Conservation (phyloP, 2,888 invertebrate genomes). For the Sminthurinus aureus region DNA sequence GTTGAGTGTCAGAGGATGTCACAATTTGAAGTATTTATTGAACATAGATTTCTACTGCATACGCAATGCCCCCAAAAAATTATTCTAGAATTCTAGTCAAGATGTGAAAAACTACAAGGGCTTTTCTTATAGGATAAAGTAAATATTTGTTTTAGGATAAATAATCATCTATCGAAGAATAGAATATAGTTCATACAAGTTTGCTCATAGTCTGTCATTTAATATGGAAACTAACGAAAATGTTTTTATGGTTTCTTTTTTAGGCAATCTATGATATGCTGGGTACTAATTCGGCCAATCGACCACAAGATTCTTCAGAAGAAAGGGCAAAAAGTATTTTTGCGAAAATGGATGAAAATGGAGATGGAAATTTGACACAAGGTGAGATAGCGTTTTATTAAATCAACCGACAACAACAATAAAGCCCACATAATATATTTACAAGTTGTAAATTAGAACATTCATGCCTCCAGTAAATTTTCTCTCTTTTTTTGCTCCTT, state of each 20-base stretch:
- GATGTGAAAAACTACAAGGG: not conserved
- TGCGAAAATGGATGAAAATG: conserved; percentile 98
- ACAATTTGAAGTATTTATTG: not conserved
- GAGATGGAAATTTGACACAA: conserved; percentile 94
- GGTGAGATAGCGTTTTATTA: conserved; percentile 65
- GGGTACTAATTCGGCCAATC: conserved; percentile 93
- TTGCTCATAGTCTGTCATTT: not conserved
- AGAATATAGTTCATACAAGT: not conserved
- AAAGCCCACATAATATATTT: no score
- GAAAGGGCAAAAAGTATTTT: conserved; percentile 99
- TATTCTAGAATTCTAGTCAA: not conserved
- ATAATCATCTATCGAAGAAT: not conserved
- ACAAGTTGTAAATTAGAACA: no score
- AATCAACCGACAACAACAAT: no score
- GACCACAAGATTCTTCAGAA: conserved; percentile 95
- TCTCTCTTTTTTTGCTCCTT: not conserved
- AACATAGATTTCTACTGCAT: not conserved
- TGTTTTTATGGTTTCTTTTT: conserved; percentile 60
- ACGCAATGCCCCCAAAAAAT: not conserved
- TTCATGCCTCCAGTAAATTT: no score
- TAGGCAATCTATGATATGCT: conserved; percentile 99
- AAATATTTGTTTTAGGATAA: not conserved
- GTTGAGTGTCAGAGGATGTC: not conserved
- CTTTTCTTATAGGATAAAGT: not conserved
- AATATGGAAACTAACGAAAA: not conserved